Evolutionary conservation across 1,140 invertebrate genomes (phyloP).

Genomic region (Lordiphosa stackelbergi): DNA sequence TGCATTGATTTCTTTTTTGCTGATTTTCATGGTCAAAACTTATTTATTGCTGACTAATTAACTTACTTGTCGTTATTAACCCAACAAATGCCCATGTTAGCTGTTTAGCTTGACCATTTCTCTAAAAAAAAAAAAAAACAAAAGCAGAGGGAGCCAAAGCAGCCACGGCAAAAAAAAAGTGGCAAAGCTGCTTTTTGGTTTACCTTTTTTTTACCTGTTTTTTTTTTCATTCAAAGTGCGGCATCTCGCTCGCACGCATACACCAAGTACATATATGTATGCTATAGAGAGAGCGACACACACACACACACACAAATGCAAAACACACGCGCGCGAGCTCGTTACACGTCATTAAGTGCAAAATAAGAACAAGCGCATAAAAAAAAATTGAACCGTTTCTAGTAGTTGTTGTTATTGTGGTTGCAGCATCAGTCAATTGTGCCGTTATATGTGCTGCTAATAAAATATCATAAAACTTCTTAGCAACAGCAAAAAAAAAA

Average conservation of each 20-base stretch:
- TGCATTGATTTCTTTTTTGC: slow-evolving; percentile 29
- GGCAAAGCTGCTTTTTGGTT: slow-evolving; percentile 66
- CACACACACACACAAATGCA: slow-evolving; percentile 14
- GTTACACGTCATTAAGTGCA: slow-evolving; percentile 73
- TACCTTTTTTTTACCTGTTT: slow-evolving; percentile 67
- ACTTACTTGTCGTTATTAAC: slow-evolving; percentile 6
- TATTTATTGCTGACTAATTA: slow-evolving; percentile 46
- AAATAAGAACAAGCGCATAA: slow-evolving; percentile 68
- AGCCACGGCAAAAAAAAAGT: slow-evolving; percentile 44
- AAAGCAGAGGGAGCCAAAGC: slow-evolving; percentile 10
- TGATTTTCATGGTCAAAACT: slow-evolving; percentile 44
- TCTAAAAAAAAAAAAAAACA: slow-evolving; percentile 30
- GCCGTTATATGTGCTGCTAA: slow-evolving; percentile 17
- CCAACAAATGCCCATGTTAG: slow-evolving; percentile 16
- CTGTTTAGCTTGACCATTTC: slow-evolving; percentile 31
- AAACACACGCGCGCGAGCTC: slow-evolving; percentile 54
- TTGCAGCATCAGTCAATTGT: slow-evolving; percentile 32
- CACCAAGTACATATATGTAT: slow-evolving; percentile 25
- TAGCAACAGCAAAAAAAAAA: not conserved
- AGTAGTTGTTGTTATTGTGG: slow-evolving; percentile 20
- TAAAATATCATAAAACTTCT: not conserved
- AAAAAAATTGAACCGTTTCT: slow-evolving; percentile 34
- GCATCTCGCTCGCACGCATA: slow-evolving; percentile 49
- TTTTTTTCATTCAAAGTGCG: slow-evolving; percentile 28
- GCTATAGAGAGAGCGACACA: slow-evolving; percentile 7